Percentiles rank a stretch among this genome's conserved stretches.
Evolutionary conservation across 2,888 invertebrate species (phyloP).

Genomic region (Ennomos fuscantarius): DNA sequence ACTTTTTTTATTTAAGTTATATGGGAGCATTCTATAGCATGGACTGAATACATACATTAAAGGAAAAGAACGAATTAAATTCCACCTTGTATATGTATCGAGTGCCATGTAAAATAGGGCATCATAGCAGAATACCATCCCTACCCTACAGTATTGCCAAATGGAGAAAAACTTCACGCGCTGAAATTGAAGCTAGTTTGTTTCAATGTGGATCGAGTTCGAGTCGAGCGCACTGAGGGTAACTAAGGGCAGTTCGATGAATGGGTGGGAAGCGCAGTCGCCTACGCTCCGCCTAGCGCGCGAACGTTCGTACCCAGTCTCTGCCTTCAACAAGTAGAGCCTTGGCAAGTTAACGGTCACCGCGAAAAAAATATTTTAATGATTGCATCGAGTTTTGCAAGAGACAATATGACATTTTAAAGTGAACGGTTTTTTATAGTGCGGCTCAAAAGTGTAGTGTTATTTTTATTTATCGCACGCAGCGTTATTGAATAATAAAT

Average conservation of each 20-base stretch:
- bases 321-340: conserved; percentile 72
- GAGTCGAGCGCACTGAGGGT: conserved; percentile 59
- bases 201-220: conserved; percentile 51
- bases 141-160: conserved; percentile 1
- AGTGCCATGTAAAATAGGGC: no score
- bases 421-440: conserved; percentile 9
- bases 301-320: conserved; percentile 66
- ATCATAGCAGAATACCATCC: not conserved
- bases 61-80: no score
- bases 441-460: conserved; percentile 15
- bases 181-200: conserved; percentile 5
- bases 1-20: no score
- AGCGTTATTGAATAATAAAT: conserved; percentile 21
- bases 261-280: conserved; percentile 81
- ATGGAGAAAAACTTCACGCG: conserved; percentile 6
- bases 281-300: conserved; percentile 78
- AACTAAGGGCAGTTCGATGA: conserved; percentile 63
- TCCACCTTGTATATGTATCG: no score
- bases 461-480: conserved; percentile 15
- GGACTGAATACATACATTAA: no score
- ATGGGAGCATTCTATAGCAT: no score
- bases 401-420: conserved; percentile 17
- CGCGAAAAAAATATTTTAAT: conserved; percentile 15
- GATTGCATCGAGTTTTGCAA: not conserved
- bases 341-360: conserved; percentile 29